Evolutionary conservation across 2,113 vertebrate genomes (phyloP), one percentile per base, ranked within the genome.

Genomic region (Odocoileus virginianus): DNA sequence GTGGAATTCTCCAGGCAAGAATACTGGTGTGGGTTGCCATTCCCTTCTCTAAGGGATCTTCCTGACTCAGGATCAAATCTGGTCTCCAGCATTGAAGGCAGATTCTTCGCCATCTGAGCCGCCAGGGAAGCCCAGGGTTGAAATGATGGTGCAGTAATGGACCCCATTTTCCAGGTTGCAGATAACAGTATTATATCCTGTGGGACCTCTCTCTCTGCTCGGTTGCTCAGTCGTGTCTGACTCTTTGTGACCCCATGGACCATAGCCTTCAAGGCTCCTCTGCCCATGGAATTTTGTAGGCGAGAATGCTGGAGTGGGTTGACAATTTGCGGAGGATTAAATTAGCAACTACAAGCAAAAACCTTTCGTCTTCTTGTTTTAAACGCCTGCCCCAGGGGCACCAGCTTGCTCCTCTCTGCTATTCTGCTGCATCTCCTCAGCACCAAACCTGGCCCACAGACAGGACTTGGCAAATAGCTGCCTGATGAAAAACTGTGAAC

Each of bases 381-480:
- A 36, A 40, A 27, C 19, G 5, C 19, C 17, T 6, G 2, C 17
- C 45, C 45, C 47, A 79, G 45, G 45, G 76, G 28, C 76, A 33
- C 45, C 45, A 30, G 47, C 28, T 81, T 12, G 78, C 4, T 81
- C 78, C 78, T 81, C 16, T 21, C 36, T 50, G 15, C 33, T 30
- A 2, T 45, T 50, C 33, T 19, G 15, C 19, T 17, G 45, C 25
- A 7, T 2, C 8, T 43, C 30, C 50, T 7, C 11, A 1, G 14
- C 30, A 8, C 23, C 3, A 0, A 12, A 25, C 55, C 25, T n/a
- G 13, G 13, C 47, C 28, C 15, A 33, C 9, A 9, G 27, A 6
- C 27, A 52, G 33, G 36, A 6, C 21, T 21, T 50, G 43, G 47
- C 43, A 61, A 1, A 40, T 23, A 58, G 8, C 54, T 19, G 0